Conservation (phyloP, 2,113 vertebrate genomes). For the Seriola aureovittata region DNA sequence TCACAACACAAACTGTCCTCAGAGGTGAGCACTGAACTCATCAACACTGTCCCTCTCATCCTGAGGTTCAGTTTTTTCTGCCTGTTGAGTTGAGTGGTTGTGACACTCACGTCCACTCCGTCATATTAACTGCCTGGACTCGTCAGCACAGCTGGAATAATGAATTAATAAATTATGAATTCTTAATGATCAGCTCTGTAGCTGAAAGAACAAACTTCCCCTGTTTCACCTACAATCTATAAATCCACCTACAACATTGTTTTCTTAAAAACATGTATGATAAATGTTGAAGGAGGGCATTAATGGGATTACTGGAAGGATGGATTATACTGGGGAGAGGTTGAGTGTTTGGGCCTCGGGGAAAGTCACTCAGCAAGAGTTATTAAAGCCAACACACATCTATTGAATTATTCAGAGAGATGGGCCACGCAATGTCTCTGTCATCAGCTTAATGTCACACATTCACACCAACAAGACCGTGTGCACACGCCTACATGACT, state of each 20-base stretch:
- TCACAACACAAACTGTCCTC: not conserved
- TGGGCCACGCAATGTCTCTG: constrained; percentile 41
- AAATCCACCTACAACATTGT: constrained; percentile 3
- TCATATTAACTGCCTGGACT: constrained; percentile 17
- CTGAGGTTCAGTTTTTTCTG: not conserved
- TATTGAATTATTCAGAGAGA: constrained; percentile 76
- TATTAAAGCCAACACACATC: constrained; percentile 71
- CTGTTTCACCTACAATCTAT: constrained; percentile 13
- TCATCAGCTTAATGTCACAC: constrained; percentile 52
- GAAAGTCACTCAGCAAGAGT: constrained; percentile 73
- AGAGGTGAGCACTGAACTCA: not conserved
- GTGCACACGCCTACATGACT: constrained; percentile 23
- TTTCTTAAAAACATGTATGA: constrained; percentile 33
- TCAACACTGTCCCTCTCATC: not conserved
- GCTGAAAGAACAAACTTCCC: not conserved
- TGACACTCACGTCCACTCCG: not conserved
- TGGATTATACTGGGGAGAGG: constrained; percentile 54
- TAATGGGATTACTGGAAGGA: constrained; percentile 64
- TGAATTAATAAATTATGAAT: constrained; percentile 11
- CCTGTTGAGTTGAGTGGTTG: not conserved
- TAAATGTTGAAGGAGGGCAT: constrained; percentile 26
- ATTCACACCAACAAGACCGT: not conserved
- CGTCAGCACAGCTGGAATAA: constrained; percentile 1
- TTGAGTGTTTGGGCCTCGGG: constrained; percentile 63
- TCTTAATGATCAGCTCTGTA: constrained; percentile 22